Evolutionary conservation across 2,888 invertebrate species (phyloP).

Genomic region (Silvanus unidentatus): DNA sequence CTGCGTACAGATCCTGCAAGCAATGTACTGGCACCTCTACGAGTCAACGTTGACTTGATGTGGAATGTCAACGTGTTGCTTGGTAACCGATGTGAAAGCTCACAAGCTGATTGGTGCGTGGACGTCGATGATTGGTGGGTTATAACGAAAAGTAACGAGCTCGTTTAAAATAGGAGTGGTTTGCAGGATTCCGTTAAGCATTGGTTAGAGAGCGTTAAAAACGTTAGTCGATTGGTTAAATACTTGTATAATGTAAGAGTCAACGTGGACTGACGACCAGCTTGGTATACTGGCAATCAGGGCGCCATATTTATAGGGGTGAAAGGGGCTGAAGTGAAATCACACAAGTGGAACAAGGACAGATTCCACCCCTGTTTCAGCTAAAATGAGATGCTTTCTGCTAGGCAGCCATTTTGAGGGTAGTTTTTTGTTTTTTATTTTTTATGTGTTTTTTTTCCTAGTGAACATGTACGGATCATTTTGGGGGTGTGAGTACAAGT

Average conservation of each 20-base stretch:
- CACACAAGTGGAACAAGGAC: conserved; percentile 49
- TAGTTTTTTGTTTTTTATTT: conserved; percentile 53
- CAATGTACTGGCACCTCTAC: conserved; percentile 47
- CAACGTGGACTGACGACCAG: conserved; percentile 45
- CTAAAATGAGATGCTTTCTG: conserved; percentile 51
- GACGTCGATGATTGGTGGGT: conserved; percentile 24
- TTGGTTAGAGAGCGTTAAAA: background rate
- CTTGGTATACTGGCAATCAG: conserved; percentile 50
- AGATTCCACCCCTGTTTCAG: conserved; percentile 47
- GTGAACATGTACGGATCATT: conserved; percentile 47
- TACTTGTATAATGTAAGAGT: conserved; percentile 25
- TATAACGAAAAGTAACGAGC: conserved; percentile 26
- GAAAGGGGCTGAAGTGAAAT: conserved; percentile 49
- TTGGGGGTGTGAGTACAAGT: conserved; percentile 45
- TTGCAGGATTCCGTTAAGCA: conserved; percentile 9
- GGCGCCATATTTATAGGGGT: conserved; percentile 51
- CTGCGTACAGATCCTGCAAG: conserved; percentile 46
- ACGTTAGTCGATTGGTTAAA: conserved; percentile 22
- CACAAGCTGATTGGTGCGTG: conserved; percentile 32
- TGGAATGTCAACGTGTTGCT: conserved; percentile 32
- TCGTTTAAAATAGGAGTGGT: conserved; percentile 42
- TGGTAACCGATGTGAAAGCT: conserved; percentile 36
- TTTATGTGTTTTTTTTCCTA: conserved; percentile 38
- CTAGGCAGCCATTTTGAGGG: conserved; percentile 69
- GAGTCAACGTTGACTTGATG: conserved; percentile 45